Percentiles rank a stretch among this genome's conserved stretches.
phyloP scores from a whole-genome alignment of 2,888 invertebrate genomes.

The Rhabditoides inermis region DNA sequence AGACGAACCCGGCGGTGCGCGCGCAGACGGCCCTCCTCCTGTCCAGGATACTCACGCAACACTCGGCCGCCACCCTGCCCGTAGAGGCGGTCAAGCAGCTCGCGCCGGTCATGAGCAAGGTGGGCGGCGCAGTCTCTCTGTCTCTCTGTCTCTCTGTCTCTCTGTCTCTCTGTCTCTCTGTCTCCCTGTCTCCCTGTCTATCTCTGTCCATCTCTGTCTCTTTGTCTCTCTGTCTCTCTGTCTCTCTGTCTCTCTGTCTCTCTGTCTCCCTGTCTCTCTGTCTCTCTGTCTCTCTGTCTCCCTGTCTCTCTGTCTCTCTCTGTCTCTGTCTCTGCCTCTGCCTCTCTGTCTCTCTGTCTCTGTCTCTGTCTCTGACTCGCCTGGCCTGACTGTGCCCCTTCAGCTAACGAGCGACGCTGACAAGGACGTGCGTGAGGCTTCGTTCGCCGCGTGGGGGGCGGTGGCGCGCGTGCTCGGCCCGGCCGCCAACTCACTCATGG shows the following conservation, averaged over 20 bases:
- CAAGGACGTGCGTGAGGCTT: conserved; percentile 20
- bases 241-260: background rate
- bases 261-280: background rate
- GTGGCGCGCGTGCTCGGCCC: conserved; percentile 85
- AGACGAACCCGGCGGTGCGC: conserved; percentile 2
- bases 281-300: background rate
- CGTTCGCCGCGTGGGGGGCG: conserved; percentile 69
- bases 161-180: background rate
- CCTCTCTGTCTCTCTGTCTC: no score
- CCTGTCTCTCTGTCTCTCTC: no score
- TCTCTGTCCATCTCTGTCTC: no score
- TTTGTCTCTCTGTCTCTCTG: no score
- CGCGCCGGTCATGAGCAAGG: conserved; percentile 6
- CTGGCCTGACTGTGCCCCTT: background rate
- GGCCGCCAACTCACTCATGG: conserved; percentile 73
- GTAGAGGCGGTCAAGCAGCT: conserved; percentile 3
- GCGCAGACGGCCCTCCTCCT: background rate
- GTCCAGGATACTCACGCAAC: conserved; percentile 4
- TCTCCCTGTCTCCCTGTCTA: no score
- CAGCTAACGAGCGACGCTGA: conserved; percentile 18
- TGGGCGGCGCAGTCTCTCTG: background rate
- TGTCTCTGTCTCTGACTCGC: background rate
- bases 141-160: background rate
- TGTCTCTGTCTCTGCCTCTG: no score
- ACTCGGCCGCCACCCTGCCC: conserved; percentile 8